phyloP scores from a whole-genome alignment of 1,140 invertebrate genomes.

The Gryon sp. region DNA sequence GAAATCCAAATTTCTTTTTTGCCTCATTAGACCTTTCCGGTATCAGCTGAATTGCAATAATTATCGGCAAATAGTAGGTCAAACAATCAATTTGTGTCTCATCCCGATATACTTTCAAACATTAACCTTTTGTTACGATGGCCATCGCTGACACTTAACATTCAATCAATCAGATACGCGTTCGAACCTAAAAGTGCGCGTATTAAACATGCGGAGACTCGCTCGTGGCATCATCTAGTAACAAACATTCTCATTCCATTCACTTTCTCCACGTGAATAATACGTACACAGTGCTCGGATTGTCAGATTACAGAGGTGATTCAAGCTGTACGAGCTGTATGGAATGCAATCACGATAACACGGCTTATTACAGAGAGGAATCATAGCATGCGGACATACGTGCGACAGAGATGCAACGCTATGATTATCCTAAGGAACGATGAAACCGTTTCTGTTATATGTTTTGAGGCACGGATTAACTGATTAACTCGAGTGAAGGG shows the following conservation, averaged over 20 bases:
- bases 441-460: conserved; percentile 52
- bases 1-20: no score
- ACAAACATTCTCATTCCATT: conserved; percentile 56
- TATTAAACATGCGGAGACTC: conserved; percentile 27
- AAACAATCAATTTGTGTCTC: no score
- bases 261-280: conserved; percentile 57
- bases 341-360: conserved; percentile 63
- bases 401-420: conserved; percentile 37
- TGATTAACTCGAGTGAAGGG: conserved; percentile 56
- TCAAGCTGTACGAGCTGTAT: conserved; percentile 54
- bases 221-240: conserved; percentile 52
- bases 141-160: conserved; percentile 12
- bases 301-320: conserved; percentile 58
- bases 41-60: no score
- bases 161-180: conserved; percentile 14
- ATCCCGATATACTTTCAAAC: no score
- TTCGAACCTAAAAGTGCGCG: conserved; percentile 33
- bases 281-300: conserved; percentile 40
- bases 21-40: no score
- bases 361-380: conserved; percentile 55
- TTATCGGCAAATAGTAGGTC: no score
- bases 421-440: conserved; percentile 51
- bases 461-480: conserved; percentile 56
- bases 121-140: no score
- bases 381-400: conserved; percentile 11